phyloP scores from a whole-genome alignment of 2,888 invertebrate species.

The Cetonia aurata region DNA sequence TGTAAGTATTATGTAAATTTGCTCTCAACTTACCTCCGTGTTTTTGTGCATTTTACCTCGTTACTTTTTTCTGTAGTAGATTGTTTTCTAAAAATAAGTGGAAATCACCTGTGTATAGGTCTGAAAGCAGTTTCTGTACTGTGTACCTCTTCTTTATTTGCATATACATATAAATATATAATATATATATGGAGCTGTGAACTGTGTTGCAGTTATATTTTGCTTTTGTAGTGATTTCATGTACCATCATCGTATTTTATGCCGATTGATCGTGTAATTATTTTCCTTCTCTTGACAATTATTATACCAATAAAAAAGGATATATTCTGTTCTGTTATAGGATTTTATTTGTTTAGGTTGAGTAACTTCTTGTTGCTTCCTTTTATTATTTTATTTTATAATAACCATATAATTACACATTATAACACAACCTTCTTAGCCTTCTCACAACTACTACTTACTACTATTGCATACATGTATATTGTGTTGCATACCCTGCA shows the following conservation, averaged over 20 bases:
- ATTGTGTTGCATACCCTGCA: no score
- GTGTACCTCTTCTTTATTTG: slow-evolving; percentile 17
- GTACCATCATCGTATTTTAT: slow-evolving; percentile 24
- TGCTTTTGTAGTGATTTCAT: slow-evolving; percentile 42
- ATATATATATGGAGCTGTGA: slow-evolving; percentile 43
- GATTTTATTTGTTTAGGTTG: no score
- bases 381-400: no score
- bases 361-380: no score
- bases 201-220: slow-evolving; percentile 41
- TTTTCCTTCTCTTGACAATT: slow-evolving; percentile 1
- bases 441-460: no score
- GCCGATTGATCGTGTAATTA: slow-evolving; percentile 24
- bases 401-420: no score
- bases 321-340: no score
- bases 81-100: slow-evolving; percentile 60
- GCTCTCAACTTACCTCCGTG: slow-evolving; percentile 25
- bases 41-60: not conserved
- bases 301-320: not conserved
- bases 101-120: slow-evolving; percentile 54
- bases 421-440: no score
- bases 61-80: slow-evolving; percentile 18
- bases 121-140: slow-evolving; percentile 44
- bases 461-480: no score
- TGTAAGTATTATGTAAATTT: slow-evolving; percentile 40
- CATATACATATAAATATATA: slow-evolving; percentile 23